phyloP scores from a whole-genome alignment of 2,113 vertebrate genomes.

The Thomomys bottae region DNA sequence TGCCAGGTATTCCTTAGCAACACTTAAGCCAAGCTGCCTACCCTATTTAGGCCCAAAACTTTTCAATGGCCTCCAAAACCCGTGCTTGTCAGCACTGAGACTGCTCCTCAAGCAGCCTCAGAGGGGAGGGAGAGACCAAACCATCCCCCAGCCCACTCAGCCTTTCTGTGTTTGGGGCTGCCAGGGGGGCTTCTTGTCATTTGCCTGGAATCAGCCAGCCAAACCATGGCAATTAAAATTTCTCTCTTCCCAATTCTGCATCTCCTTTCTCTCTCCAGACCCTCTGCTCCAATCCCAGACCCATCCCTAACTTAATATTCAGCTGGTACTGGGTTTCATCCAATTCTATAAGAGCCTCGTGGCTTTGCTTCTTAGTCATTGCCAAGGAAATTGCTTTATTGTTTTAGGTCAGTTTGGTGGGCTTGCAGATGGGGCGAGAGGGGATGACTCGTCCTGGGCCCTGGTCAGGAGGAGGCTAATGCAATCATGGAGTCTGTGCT shows the following conservation, averaged over 20 bases:
- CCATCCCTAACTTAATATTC: conserved; percentile 64
- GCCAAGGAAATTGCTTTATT: conserved; percentile 68
- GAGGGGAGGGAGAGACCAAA: conserved; percentile 80
- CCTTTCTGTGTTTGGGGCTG: conserved; percentile 81
- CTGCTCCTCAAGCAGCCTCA: conserved; percentile 86
- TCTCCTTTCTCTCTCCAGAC: background rate
- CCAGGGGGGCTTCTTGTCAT: conserved; percentile 81
- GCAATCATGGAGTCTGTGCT: conserved; percentile 63
- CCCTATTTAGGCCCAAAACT: conserved; percentile 89
- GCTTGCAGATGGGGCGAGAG: conserved; percentile 41
- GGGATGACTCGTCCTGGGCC: background rate
- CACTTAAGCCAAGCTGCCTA: conserved; percentile 89
- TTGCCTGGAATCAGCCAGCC: conserved; percentile 81
- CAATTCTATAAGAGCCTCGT: conserved; percentile 43
- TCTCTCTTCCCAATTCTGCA: conserved; percentile 27
- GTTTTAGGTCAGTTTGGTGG: conserved; percentile 73
- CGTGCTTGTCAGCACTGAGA: conserved; percentile 89
- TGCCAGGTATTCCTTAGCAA: conserved; percentile 93
- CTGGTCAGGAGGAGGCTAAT: conserved; percentile 43
- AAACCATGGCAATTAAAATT: conserved; percentile 83
- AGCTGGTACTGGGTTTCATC: conserved; percentile 52
- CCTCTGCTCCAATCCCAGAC: conserved; percentile 35
- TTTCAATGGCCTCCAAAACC: conserved; percentile 91
- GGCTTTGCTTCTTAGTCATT: conserved; percentile 51
- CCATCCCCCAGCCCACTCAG: conserved; percentile 80